Percentiles rank a stretch among this genome's conserved stretches.
These are phyloP conservation scores for Coenobita brevimanus DNA, from an alignment of 1,140 invertebrate genomes.

Conservation along the genomic window DNA sequence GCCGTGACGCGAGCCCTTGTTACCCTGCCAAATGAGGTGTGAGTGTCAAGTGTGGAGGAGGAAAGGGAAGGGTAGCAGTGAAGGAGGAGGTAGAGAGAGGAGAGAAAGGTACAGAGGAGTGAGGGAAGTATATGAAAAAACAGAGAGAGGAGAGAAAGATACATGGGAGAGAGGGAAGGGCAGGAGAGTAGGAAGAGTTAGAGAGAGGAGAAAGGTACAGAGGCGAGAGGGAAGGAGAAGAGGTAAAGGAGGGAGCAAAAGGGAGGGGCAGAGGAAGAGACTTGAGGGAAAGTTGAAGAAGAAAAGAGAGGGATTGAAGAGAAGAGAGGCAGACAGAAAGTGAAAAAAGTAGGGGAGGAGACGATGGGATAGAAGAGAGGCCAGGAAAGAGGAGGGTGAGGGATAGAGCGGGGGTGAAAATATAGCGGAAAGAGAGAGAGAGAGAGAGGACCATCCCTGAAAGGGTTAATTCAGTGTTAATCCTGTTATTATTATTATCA, in stretches of 20 bases:
- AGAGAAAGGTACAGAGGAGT: neutral
- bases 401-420: no score
- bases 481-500: no score
- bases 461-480: no score
- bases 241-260: neutral
- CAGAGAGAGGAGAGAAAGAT: neutral
- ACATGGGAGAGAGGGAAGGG: neutral
- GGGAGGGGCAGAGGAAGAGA: neutral
- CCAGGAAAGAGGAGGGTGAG: no score
- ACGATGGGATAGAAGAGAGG: no score
- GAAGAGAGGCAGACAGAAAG: no score
- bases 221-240: neutral
- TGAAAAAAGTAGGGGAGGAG: no score
- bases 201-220: neutral
- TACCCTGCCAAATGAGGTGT: constrained; percentile 43
- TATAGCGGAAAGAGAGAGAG: no score
- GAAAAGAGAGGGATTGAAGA: neutral
- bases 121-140: neutral
- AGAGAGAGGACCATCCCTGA: no score
- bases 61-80: neutral
- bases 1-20: constrained; percentile 26
- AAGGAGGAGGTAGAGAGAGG: neutral
- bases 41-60: constrained; percentile 11
- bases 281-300: neutral
- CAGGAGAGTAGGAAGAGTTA: neutral